Evolutionary conservation across 2,113 vertebrate species (phyloP).

Genomic region (Acinonyx jubatus): DNA sequence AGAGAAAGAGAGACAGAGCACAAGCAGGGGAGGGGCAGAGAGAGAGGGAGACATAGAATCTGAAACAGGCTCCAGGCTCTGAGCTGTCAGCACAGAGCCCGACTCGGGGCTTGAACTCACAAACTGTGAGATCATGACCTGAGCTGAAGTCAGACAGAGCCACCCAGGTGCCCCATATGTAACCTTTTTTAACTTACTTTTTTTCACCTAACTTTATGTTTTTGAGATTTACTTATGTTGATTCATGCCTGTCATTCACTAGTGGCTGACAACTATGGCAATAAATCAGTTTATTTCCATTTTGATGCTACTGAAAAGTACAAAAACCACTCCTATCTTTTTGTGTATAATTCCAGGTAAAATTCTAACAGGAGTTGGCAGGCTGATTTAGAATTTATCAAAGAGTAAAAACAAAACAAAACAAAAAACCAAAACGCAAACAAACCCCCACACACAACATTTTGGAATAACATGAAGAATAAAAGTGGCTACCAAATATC

Average conservation of each 20-base stretch:
- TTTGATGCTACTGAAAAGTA: constrained; percentile 28
- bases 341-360: background rate
- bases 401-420: background rate
- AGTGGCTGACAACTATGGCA: background rate
- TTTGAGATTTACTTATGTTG: background rate
- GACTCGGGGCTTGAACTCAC: too few species aligned
- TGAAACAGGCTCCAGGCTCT: too few species aligned
- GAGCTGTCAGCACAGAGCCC: too few species aligned
- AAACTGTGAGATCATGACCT: too few species aligned
- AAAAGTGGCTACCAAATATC: background rate
- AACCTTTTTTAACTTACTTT: background rate
- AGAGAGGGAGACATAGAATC: too few species aligned
- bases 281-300: background rate
- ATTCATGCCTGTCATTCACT: background rate
- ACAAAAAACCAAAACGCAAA: too few species aligned
- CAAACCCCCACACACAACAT: background rate
- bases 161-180: background rate
- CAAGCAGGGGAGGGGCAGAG: too few species aligned
- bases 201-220: background rate
- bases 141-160: too few species aligned
- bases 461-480: constrained; percentile 19
- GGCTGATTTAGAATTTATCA: constrained; percentile 30
- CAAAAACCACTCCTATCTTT: background rate
- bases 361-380: background rate
- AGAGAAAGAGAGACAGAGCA: too few species aligned